phyloP scores from a whole-genome alignment of 2,113 vertebrate genomes.

The Orycteropus afer region DNA sequence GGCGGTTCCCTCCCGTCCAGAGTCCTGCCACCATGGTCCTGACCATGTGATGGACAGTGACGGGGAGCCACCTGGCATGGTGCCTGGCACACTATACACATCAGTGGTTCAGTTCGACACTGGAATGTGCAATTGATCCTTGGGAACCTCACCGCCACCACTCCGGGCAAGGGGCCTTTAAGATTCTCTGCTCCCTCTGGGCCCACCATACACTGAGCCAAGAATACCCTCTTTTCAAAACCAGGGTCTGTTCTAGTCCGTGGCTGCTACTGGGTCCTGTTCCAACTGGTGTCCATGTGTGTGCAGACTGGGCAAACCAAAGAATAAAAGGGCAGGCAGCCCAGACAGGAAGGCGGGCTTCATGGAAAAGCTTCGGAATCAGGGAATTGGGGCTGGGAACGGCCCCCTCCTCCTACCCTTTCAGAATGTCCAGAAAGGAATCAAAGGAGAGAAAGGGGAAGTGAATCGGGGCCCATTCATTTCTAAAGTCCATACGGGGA shows the following conservation, averaged over 20 bases:
- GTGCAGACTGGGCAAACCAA: neutral
- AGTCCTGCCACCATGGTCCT: neutral
- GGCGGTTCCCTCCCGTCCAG: neutral
- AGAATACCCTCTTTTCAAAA: neutral
- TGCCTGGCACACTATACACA: neutral
- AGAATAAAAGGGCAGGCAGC: neutral
- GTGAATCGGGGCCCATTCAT: neutral
- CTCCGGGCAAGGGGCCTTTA: neutral
- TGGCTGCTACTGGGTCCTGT: neutral
- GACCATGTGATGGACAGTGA: neutral
- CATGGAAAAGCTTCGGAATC: neutral
- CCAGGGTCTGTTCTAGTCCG: neutral
- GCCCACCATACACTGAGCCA: neutral
- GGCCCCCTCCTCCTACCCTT: neutral
- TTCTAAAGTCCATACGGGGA: fast-evolving
- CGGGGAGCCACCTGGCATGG: neutral
- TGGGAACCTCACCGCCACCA: neutral
- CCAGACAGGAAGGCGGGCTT: neutral
- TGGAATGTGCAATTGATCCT: neutral
- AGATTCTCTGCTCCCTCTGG: neutral
- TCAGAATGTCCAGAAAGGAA: neutral
- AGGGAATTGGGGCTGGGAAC: neutral
- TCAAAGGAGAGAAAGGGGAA: neutral
- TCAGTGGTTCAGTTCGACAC: neutral
- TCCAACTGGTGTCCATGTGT: fast-evolving